phyloP scores from a whole-genome alignment of 2,113 vertebrate species.

The Mormyrus lacerda region DNA sequence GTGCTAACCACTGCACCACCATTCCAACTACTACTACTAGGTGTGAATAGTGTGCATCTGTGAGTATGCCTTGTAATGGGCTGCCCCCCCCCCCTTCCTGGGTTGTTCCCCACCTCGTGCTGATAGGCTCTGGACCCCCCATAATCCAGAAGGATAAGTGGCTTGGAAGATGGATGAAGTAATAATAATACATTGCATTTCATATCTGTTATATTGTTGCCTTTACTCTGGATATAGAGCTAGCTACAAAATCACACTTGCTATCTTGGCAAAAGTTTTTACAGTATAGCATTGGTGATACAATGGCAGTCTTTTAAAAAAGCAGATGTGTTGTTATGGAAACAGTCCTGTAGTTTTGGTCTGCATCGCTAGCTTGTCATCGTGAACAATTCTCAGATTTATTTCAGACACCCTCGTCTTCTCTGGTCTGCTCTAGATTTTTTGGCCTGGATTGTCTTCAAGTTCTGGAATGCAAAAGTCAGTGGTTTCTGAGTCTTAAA shows the following conservation, averaged over 20 bases:
- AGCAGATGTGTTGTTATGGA: not conserved
- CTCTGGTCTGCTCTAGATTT: not conserved
- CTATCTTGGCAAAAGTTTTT: not conserved
- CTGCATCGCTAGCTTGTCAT: not conserved
- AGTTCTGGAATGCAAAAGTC: not conserved
- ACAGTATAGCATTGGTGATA: not conserved
- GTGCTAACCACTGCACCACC: too few species aligned
- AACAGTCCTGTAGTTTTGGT: not conserved
- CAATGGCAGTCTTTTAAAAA: not conserved
- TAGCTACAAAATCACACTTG: not conserved
- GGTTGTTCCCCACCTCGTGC: too few species aligned
- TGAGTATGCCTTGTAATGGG: too few species aligned
- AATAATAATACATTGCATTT: not conserved
- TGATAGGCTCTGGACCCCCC: too few species aligned
- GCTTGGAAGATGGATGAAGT: too few species aligned
- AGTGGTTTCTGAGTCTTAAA: not conserved
- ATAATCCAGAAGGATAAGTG: too few species aligned
- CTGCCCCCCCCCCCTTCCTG: too few species aligned
- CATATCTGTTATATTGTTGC: not conserved
- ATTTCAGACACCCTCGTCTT: not conserved
- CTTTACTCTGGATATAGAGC: not conserved
- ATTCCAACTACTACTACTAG: too few species aligned
- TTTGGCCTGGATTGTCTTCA: not conserved
- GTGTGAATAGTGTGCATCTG: too few species aligned
- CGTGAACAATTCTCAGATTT: not conserved